Base-by-base conservation (phyloP, 1,140 invertebrate genomes). In the Stratiolaelaps scimitus region DNA sequence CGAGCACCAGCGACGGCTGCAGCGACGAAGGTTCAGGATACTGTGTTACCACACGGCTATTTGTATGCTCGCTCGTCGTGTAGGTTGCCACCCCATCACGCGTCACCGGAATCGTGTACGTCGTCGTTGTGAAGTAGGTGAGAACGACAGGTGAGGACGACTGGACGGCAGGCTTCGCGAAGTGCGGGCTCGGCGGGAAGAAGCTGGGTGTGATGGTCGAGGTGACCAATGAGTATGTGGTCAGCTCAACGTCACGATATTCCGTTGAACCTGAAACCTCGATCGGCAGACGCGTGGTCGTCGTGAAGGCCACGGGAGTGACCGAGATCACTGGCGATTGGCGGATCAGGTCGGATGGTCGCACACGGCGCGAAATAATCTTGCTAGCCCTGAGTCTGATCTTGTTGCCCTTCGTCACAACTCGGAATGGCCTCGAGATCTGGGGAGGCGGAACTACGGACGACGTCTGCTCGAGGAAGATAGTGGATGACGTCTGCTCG, bases 1-100 rank as follows among this genome's bases (percentile, higher is more conserved):
- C 71, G 19, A 71, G 70, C 1, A 72, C 69, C 15, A 71, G 44
- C 13, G 72, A 71, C 20, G 72, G 72, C 23, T 68, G 46, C 7
- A 72, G 47, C 20, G 71, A 60, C 1, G 53, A 60, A 15, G 53
- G 53, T 60, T 60, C 53, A 34, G 53, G 53, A 60, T 60, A 60
- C 34, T 60, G 53, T 15, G 53, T 60, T 2, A 60, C 53, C 15
- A 60, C 15, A 4, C 53, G 53, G 20, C 53, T 60, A 23, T 60
- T 60, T 1, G 53, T 60, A 10, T 60, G 53, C 20, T 60, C 53
- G 23, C 53, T 60, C 20, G 53, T 60, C 4, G 53, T 19, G 26
- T 60, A 60, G 17, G 53, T 60, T 34, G 53, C 23, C 1, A 26
- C 53, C 13, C 53, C 53, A 34, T 60, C 1, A 15, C 53, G 53